Conservation (phyloP, 2,113 vertebrate species). For the Loxodonta africana region DNA sequence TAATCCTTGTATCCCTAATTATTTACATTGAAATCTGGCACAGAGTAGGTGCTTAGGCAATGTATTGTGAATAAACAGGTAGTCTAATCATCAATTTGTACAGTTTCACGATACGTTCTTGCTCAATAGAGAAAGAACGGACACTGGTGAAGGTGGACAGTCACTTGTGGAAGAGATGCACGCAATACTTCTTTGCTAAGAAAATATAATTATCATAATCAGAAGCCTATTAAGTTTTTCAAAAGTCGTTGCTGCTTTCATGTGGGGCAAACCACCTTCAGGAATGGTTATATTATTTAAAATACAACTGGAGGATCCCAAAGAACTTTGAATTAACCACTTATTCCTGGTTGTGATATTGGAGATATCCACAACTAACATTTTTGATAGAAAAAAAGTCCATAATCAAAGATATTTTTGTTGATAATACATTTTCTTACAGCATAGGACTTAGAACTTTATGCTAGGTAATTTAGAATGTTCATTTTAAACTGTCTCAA, state of each 20-base stretch:
- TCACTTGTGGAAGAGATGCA: not conserved
- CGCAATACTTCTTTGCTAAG: not conserved
- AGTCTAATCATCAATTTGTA: not conserved
- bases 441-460: not conserved
- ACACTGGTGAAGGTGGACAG: not conserved
- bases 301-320: not conserved
- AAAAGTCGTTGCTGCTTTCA: not conserved
- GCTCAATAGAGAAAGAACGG: not conserved
- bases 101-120: not conserved
- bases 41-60: not conserved
- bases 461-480: conserved; percentile 5
- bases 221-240: not conserved
- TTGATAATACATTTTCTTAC: conserved; percentile 11
- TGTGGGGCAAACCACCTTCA: not conserved
- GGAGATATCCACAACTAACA: not conserved
- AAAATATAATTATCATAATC: not conserved
- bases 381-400: not conserved
- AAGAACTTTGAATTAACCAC: not conserved
- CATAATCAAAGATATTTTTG: not conserved
- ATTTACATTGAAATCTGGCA: not conserved
- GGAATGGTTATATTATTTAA: not conserved
- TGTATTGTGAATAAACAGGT: not conserved
- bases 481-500: conserved; percentile 1
- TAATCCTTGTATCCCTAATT: not conserved
- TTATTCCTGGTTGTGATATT: not conserved